These are phyloP conservation scores for Drosophila antonietae DNA, from an alignment of 2,888 invertebrate species.

Conservation along the genomic window DNA sequence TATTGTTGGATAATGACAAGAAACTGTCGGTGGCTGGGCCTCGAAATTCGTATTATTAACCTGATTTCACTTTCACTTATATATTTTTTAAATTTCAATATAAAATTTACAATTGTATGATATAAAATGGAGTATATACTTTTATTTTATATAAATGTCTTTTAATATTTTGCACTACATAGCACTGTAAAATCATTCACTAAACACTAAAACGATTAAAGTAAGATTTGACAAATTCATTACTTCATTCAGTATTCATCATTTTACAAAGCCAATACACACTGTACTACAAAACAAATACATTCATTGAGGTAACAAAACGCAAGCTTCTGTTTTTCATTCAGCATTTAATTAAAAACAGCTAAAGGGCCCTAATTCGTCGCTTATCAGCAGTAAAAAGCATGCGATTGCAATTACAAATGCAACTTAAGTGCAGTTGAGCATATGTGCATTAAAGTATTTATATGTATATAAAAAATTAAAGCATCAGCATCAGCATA, in stretches of 20 bases:
- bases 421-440: conserved; percentile 43
- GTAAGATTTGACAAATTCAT: neutral
- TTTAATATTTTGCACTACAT: neutral
- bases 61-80: neutral
- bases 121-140: neutral
- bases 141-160: neutral
- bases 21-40: neutral
- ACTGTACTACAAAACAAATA: conserved; percentile 27
- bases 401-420: conserved; percentile 36
- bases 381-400: conserved; percentile 40
- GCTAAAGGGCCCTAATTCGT: conserved; percentile 15
- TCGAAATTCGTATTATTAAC: neutral
- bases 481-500: conserved; percentile 25
- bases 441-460: neutral
- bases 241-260: neutral
- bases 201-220: neutral
- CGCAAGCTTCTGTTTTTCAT: conserved; percentile 40
- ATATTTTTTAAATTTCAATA: neutral
- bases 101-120: neutral
- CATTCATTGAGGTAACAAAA: conserved; percentile 34
- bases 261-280: neutral
- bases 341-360: conserved; percentile 40
- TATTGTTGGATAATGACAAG: conserved; percentile 1
- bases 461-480: neutral
- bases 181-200: neutral